Conservation (phyloP, 2,888 invertebrate genomes). For the Sesia apiformis region DNA sequence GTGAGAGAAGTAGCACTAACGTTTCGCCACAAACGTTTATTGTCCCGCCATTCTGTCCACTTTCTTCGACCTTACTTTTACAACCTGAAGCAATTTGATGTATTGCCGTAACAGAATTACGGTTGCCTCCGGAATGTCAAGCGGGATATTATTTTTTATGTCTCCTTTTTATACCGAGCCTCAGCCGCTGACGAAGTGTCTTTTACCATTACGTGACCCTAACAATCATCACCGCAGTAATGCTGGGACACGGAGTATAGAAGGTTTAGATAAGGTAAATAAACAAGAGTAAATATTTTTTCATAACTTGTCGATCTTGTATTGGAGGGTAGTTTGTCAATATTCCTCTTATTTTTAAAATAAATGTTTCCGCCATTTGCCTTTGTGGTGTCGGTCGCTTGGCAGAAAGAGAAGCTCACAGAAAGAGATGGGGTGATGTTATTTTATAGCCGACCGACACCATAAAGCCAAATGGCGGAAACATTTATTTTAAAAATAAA, state of each 20-base stretch:
- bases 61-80: background rate
- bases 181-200: background rate
- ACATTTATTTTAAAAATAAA: too few relatives aligned
- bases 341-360: too few relatives aligned
- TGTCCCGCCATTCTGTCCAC: background rate
- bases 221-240: constrained; percentile 1
- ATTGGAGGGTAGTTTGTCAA: too few relatives aligned
- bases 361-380: too few relatives aligned
- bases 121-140: constrained; percentile 11
- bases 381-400: too few relatives aligned
- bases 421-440: too few relatives aligned
- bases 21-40: background rate
- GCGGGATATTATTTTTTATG: constrained; percentile 5
- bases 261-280: background rate
- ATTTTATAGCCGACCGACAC: too few relatives aligned
- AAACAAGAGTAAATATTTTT: too few relatives aligned
- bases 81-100: background rate
- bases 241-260: background rate
- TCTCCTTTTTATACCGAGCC: background rate
- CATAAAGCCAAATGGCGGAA: too few relatives aligned
- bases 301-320: too few relatives aligned
- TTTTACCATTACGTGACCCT: constrained; percentile 1
- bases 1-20: too few relatives aligned
- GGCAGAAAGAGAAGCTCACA: too few relatives aligned
- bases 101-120: background rate